These are phyloP conservation scores for Pseudachorutes palmiensis DNA, from an alignment of 1,140 invertebrate genomes.

Conservation along the genomic window DNA sequence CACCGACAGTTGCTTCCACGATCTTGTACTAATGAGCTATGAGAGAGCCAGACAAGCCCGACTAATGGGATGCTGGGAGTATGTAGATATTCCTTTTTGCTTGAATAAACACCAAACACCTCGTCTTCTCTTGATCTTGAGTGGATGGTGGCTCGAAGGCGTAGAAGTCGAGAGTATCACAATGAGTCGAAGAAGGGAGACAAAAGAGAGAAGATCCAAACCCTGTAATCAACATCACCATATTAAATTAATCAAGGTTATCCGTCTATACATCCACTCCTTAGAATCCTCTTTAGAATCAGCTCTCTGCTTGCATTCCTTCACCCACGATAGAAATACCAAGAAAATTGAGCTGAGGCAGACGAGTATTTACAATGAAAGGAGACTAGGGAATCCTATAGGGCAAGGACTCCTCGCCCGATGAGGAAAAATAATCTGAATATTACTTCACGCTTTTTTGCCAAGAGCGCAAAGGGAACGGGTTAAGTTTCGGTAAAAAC, in stretches of 20 bases:
- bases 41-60: neutral
- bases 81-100: neutral
- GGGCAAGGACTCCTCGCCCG: too few relatives aligned
- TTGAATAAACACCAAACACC: neutral
- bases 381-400: too few relatives aligned
- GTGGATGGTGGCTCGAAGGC: neutral
- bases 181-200: neutral
- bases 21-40: neutral
- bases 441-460: too few relatives aligned
- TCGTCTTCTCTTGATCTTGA: neutral
- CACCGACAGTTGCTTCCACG: too few relatives aligned
- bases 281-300: too few relatives aligned
- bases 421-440: too few relatives aligned
- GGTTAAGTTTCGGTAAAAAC: too few relatives aligned
- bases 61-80: neutral
- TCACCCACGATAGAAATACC: too few relatives aligned
- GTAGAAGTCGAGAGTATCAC: neutral
- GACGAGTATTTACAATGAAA: too few relatives aligned
- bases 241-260: conserved; percentile 13
- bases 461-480: too few relatives aligned
- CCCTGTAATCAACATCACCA: conserved; percentile 8
- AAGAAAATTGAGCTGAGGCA: too few relatives aligned
- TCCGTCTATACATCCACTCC: conserved; percentile 5
- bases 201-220: conserved; percentile 3
- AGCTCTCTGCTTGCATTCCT: too few relatives aligned